Base-by-base conservation (phyloP, 92 coral and sea anemone species). In the Parazoanthus swiftii region DNA sequence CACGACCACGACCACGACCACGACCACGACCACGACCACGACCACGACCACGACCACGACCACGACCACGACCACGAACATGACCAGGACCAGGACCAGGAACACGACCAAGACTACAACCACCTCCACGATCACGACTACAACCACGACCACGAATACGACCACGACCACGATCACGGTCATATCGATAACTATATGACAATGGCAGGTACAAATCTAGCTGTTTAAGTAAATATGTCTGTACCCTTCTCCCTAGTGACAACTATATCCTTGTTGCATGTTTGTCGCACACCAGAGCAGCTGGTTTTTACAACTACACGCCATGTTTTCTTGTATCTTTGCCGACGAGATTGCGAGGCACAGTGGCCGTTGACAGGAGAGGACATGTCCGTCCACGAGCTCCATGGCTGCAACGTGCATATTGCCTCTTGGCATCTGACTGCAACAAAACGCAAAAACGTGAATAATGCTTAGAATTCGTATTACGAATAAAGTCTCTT, bases 341-440 rank as follows among this genome's bases (percentile, higher is more conserved):
- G 93, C 25, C 81, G 80, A 13, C 96, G 91, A 15, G 88, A 87
- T 66, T 92, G 92, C 13, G 96, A 90, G 21, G 92, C 91, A 82
- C 96, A 94, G 39, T 90, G 90, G 11, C 83, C 88, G 16, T 88
- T 81, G 66, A 56, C 90, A 6, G 94, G 90, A 20, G 91, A 42
- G 37, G 74, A 39, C 65, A 90, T 75, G 82, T 81, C 91, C 4
- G 71, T 72, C 96, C 96, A 94, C 51, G 92, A 39, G 58, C 90
- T 88, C 96, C 96, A 94, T 0, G 84, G 71, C 88, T 77, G 90
- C 3, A 93, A 77, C 8, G 70, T 59, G 70, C 96, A 94, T 20
- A 89, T 77, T 3, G 90, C 93, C 65, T 92, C 89, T 21, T 79
- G 92, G 80, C 96, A 94, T 56, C 88, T 92, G 74, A 89, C 94